Percentiles rank a stretch among this genome's conserved stretches.
Conservation (phyloP, 2,113 vertebrate genomes). For the Agelaius phoeniceus region DNA sequence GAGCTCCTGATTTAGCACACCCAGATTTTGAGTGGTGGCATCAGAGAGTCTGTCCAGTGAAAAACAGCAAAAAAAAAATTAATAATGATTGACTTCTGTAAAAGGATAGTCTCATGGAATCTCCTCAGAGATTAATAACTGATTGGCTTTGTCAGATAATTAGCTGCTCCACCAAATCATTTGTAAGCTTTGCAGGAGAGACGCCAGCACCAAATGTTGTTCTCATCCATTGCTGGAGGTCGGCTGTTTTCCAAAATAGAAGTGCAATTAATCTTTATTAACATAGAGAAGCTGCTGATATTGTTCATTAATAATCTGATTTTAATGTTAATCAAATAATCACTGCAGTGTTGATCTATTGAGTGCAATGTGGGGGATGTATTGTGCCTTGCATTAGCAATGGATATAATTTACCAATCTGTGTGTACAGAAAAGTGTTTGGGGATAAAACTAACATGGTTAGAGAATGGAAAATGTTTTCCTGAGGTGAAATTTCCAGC, state of each 20-base stretch:
- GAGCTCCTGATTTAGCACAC: not conserved
- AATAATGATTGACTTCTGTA: not conserved
- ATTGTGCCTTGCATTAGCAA: not conserved
- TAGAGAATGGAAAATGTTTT: not conserved
- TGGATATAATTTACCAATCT: not conserved
- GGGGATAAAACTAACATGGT: not conserved
- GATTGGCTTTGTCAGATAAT: not conserved
- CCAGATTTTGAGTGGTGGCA: not conserved
- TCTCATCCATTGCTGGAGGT: not conserved
- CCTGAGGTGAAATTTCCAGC: not conserved
- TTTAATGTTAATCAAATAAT: slow-evolving; percentile 5
- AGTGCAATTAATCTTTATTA: slow-evolving; percentile 11
- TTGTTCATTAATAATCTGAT: slow-evolving; percentile 14
- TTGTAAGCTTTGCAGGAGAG: not conserved
- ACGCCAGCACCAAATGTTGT: not conserved
- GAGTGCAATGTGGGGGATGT: not conserved
- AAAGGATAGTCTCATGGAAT: not conserved
- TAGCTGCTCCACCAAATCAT: not conserved
- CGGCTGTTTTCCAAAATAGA: not conserved
- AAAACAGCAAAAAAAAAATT: not conserved
- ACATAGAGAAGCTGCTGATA: not conserved
- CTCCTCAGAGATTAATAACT: not conserved
- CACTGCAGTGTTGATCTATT: not conserved
- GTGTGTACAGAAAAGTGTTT: not conserved
- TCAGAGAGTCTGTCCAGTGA: not conserved